phyloP scores from a whole-genome alignment of 2,113 vertebrate genomes.

The Helogale parvula region DNA sequence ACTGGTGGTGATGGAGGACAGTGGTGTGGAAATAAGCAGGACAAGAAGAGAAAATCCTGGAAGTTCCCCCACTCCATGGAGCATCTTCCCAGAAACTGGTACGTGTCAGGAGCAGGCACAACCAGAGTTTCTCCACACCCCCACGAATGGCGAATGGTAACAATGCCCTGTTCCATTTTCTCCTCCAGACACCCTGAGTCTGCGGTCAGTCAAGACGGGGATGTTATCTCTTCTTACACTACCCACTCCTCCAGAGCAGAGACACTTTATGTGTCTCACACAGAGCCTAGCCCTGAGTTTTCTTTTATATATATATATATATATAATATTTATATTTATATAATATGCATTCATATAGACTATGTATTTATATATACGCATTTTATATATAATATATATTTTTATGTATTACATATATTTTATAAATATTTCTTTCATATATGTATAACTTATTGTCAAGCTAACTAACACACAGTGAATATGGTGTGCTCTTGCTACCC shows the following conservation, averaged over 20 bases:
- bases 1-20: neutral
- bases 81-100: neutral
- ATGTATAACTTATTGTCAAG: no score
- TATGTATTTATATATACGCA: no score
- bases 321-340: no score
- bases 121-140: neutral
- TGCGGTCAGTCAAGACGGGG: accelerated
- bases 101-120: neutral
- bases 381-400: no score
- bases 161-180: neutral
- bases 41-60: neutral
- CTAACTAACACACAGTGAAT: no score
- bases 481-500: no score
- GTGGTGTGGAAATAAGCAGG: neutral
- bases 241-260: neutral
- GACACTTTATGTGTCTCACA: neutral
- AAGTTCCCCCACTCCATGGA: neutral
- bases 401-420: no score
- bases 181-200: no score
- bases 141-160: neutral
- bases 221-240: neutral
- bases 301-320: no score
- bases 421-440: no score
- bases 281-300: neutral
- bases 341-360: no score